Evolutionary conservation across 2,888 invertebrate genomes (phyloP), one percentile per base, ranked within the genome.

Genomic region (Autographa gamma): DNA sequence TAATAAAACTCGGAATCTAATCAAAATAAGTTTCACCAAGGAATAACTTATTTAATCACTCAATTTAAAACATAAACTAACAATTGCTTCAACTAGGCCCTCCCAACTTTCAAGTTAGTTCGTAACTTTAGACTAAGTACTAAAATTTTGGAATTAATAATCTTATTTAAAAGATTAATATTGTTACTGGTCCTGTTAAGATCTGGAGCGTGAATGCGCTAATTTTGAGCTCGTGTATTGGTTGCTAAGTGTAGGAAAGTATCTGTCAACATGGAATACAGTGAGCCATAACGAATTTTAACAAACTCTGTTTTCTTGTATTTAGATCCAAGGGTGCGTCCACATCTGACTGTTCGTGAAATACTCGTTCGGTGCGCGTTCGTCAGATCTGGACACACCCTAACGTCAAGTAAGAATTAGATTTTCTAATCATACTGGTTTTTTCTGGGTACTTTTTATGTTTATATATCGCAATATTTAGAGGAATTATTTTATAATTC

Each of bases 111-210:
- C 8, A 56, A 75, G 56, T 75, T 61, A 56, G 13, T 66, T 62
- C 13, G 18, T 63, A 79, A 82, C 58, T 73, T 68, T 11, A 64
- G 43, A 32, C 59, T 67, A 70, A 74, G 56, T 58, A 68, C 19
- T 63, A 48, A 79, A 83, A 72, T 82, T 81, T 52, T 56, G 52
- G 62, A 73, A 73, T 65, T 65, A 69, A 69, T 73, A 68, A 77
- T 67, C 60, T 71, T 67, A 73, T 66, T 75, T 38, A 60, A 80
- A 75, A 83, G 71, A 79, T 80, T 76, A 54, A 72, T 69, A 52
- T 64, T 61, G 18, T 71, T 66, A 66, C 63, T 52, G 48, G 60
- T 48, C 18, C 14, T 32, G 65, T n/a, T 18, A 31, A 34, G 18
- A 9, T 75, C 56, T 52, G n/a, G 54, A 25, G 13, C 19, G 25